Evolutionary conservation across 2,797 vertebrate species (phyloP).

Genomic region (Notolepis coatsorum): DNA sequence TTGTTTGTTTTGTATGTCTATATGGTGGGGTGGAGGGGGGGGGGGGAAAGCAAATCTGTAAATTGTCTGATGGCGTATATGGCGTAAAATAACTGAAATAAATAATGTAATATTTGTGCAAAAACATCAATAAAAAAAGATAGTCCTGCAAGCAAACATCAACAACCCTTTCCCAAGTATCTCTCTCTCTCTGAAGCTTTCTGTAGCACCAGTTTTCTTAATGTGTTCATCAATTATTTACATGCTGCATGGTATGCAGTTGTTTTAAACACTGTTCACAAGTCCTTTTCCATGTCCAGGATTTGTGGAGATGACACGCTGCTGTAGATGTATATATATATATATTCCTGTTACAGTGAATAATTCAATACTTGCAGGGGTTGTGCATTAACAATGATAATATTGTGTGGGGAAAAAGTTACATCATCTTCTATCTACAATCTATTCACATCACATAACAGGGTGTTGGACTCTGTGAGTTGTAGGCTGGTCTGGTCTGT

Average conservation of each 20-base stretch:
- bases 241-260: constrained; percentile 16
- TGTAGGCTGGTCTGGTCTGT: too few species aligned
- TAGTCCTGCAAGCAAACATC: constrained; percentile 14
- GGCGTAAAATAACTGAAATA: too few species aligned
- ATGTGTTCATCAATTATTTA: constrained; percentile 47
- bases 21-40: too few species aligned
- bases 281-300: constrained; percentile 31
- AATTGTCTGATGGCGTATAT: too few species aligned
- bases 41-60: too few species aligned
- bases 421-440: too few species aligned
- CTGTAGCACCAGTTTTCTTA: not conserved
- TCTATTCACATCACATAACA: too few species aligned
- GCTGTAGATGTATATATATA: constrained; percentile 13
- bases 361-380: constrained; percentile 41
- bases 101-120: too few species aligned
- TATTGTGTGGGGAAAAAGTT: constrained; percentile 21
- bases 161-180: constrained; percentile 29
- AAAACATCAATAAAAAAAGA: not conserved
- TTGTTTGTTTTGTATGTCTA: too few species aligned
- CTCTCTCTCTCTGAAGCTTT: not conserved
- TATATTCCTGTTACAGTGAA: constrained; percentile 38
- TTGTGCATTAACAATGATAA: constrained; percentile 45
- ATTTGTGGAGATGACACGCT: constrained; percentile 39
- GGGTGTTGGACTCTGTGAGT: too few species aligned
- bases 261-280: constrained; percentile 17